Conservation (phyloP, 2,113 vertebrate species). For the Datnioides undecimradiatus region DNA sequence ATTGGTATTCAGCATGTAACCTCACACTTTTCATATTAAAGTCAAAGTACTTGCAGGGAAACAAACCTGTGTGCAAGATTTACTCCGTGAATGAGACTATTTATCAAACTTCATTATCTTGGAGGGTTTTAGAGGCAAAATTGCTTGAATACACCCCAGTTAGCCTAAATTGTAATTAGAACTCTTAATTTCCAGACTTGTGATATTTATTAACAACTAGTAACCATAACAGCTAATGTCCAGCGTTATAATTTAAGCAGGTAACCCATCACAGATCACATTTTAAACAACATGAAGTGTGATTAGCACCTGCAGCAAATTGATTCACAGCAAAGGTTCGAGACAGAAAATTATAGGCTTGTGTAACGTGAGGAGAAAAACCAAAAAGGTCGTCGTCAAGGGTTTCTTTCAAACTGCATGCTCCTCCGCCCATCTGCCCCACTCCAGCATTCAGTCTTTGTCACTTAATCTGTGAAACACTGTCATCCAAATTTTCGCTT, state of each 20-base stretch:
- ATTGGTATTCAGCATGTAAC: neutral
- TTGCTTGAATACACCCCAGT: neutral
- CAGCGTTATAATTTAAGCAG: neutral
- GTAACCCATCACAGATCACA: neutral
- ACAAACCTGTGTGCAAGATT: neutral
- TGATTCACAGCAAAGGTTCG: constrained; percentile 45
- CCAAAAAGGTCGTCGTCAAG: constrained; percentile 40
- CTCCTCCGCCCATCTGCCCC: neutral
- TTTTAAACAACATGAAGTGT: constrained; percentile 16
- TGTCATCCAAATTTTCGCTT: neutral
- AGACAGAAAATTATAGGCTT: constrained; percentile 44
- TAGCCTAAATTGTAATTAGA: constrained; percentile 3
- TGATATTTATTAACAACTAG: neutral
- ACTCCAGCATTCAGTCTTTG: neutral
- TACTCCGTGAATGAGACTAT: neutral
- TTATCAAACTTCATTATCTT: neutral
- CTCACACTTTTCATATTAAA: constrained; percentile 8
- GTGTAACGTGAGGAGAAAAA: constrained; percentile 6
- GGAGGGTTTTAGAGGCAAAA: neutral
- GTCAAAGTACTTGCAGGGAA: neutral
- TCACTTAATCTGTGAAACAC: neutral
- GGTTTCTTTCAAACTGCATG: constrained; percentile 16
- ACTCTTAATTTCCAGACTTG: neutral
- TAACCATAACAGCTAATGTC: neutral
- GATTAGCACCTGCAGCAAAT: constrained; percentile 7